phyloP scores from a whole-genome alignment of 2,113 vertebrate genomes.

The Halcyon senegalensis region DNA sequence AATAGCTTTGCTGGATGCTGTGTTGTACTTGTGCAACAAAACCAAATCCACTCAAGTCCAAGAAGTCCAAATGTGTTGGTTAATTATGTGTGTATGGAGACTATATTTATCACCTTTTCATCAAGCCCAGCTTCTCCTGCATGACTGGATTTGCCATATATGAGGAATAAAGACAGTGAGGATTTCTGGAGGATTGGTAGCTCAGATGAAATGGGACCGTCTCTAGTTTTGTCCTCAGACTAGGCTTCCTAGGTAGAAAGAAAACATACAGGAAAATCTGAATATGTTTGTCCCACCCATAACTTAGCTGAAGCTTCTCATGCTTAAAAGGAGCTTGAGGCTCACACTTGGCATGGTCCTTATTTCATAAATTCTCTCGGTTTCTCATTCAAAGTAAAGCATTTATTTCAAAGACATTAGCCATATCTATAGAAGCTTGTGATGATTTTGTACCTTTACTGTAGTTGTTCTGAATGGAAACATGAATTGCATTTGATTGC shows the following conservation, averaged over 20 bases:
- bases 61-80: not conserved
- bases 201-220: not conserved
- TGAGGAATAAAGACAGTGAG: not conserved
- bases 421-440: not conserved
- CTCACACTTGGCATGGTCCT: not conserved
- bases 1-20: not conserved
- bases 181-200: not conserved
- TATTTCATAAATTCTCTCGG: not conserved
- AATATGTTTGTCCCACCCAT: not conserved
- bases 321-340: not conserved
- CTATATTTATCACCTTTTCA: not conserved
- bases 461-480: not conserved
- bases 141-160: not conserved
- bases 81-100: not conserved
- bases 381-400: not conserved
- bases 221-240: not conserved
- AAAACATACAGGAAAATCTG: not conserved
- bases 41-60: not conserved
- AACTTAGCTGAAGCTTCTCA: not conserved
- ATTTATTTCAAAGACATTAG: not conserved
- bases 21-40: not conserved
- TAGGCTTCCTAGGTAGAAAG: not conserved
- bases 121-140: not conserved
- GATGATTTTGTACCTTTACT: not conserved
- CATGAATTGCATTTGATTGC: not conserved